Evolutionary conservation across 2,888 invertebrate genomes (phyloP).

Genomic region (Halictus ligatus): DNA sequence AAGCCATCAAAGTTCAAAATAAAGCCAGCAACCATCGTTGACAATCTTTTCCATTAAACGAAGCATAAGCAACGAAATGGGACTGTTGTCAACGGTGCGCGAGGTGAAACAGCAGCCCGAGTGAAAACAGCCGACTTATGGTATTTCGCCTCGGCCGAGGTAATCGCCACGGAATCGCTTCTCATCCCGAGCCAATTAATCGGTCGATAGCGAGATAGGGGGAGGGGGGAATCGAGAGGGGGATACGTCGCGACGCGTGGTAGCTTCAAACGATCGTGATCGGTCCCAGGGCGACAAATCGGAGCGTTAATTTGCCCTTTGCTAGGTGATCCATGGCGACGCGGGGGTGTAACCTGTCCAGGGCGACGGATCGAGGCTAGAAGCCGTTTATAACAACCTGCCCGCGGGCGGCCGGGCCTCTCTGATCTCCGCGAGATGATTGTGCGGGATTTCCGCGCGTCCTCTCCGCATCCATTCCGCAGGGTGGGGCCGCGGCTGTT

Average conservation of each 20-base stretch:
- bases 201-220: background rate
- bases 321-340: constrained; percentile 58
- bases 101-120: background rate
- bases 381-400: constrained; percentile 81
- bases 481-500: constrained; percentile 60
- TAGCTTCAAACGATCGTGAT: background rate
- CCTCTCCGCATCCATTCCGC: constrained; percentile 41
- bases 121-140: background rate
- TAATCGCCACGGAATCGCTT: background rate
- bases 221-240: no score
- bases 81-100: background rate
- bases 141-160: background rate
- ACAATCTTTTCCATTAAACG: no score
- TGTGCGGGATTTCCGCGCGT: constrained; percentile 72
- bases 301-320: constrained; percentile 61
- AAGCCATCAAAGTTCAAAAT: background rate
- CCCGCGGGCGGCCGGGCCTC: constrained; percentile 75
- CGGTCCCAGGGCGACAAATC: constrained; percentile 24
- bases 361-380: constrained; percentile 45
- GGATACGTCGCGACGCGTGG: background rate
- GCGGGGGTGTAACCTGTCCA: constrained; percentile 56
- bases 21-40: background rate
- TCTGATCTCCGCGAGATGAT: constrained; percentile 81
- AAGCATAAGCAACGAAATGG: background rate
- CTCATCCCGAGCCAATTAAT: background rate